Evolutionary conservation across 2,113 vertebrate species (phyloP), one percentile per base, ranked within the genome.

Genomic region (Bettongia penicillata): DNA sequence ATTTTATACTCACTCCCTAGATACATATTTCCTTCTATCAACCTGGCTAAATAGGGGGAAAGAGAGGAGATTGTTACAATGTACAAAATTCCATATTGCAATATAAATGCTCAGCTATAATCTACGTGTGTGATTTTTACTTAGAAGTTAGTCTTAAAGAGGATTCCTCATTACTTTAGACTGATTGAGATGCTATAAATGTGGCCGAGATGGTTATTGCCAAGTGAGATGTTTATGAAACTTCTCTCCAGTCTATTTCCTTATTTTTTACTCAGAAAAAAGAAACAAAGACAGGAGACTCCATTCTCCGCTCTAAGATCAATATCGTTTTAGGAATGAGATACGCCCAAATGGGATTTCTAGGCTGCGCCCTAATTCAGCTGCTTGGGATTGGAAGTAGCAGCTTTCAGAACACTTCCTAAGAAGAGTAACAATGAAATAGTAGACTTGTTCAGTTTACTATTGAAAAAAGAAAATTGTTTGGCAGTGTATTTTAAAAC

Each of bases 301-400:
- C 7, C 68, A n/a, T 84, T 43, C 68, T 84, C n/a, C n/a, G 19
- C n/a, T 77, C n/a, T 43, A 97, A 96, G 53, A 95, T 95, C 96
- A 97, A 89, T 96, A 93, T 97, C 89, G 61, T 93, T 92, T 49
- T 95, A 19, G 37, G 43, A 84, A n/a, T 96, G n/a, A 37, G 92
- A 61, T 47, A 90, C 25, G 51, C 31, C 4, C 6, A 89, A 93
- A 92, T 89, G 68, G n/a, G 68, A 43, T 84, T 43, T 84, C 37
- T 84, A 43, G 68, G n/a, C n/a, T 84, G 68, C 43, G n/a, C 68
- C 68, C 68, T 84, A 43, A 43, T 43, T 84, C 43, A 84, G 8
- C n/a, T 43, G 68, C 16, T 77, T 77, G 68, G 19, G 37, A 84
- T 84, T 43, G 1, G 22, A 43, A 84, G 37, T n/a, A 77, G 68